These are phyloP conservation scores for Hybos culiciformis DNA, from an alignment of 2,888 invertebrate species.

Conservation along the genomic window DNA sequence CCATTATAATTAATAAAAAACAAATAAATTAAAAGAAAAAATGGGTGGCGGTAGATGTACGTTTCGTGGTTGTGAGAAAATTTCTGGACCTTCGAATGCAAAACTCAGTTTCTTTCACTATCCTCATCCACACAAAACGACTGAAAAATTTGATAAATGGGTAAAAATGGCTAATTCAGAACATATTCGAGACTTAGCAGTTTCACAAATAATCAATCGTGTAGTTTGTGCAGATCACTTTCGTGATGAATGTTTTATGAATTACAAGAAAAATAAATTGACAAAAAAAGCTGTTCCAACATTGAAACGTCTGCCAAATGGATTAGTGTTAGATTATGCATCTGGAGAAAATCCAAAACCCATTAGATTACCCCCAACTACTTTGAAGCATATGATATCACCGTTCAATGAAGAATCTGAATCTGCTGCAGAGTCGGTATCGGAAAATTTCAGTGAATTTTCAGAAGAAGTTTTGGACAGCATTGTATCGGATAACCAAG, in stretches of 20 bases:
- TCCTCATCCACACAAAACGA: conserved; percentile 36
- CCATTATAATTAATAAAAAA: too few relatives aligned
- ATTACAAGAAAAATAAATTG: conserved; percentile 36
- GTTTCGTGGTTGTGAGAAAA: conserved; percentile 38
- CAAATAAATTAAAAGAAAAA: too few relatives aligned
- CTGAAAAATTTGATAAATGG: conserved; percentile 20
- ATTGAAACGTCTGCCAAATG: conserved; percentile 21
- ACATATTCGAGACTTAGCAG: conserved; percentile 24
- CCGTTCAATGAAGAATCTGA: conserved; percentile 19
- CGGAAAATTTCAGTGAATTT: conserved; percentile 3
- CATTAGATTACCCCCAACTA: conserved; percentile 16
- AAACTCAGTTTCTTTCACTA: conserved; percentile 40
- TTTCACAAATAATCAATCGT: conserved; percentile 36
- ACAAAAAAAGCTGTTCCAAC: conserved; percentile 38
- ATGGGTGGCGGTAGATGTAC: conserved; percentile 44
- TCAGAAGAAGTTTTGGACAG: not conserved
- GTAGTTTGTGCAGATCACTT: conserved; percentile 41
- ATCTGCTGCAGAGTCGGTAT: conserved; percentile 16
- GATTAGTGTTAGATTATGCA: conserved; percentile 23
- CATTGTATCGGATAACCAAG: not conserved
- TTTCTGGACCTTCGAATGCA: conserved; percentile 29
- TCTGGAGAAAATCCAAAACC: conserved; percentile 18
- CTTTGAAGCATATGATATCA: conserved; percentile 22
- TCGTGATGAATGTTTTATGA: conserved; percentile 37
- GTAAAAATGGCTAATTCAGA: conserved; percentile 18